Conservation (phyloP, 2,888 invertebrate genomes). For the Prosapia bicincta region DNA sequence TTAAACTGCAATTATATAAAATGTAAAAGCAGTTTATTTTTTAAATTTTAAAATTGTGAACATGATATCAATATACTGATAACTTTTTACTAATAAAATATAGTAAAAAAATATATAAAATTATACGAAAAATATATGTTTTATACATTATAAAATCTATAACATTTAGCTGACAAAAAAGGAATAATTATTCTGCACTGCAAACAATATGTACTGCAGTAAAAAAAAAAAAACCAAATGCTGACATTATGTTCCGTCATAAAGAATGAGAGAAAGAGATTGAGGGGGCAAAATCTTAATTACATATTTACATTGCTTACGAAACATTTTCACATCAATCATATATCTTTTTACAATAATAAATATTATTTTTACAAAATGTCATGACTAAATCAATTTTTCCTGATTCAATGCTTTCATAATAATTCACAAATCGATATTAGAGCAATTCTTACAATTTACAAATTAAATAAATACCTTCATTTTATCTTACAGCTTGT, state of each 20-base stretch:
- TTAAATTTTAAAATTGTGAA: too few relatives aligned
- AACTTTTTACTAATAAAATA: too few relatives aligned
- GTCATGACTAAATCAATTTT: not conserved
- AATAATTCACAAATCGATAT: not conserved
- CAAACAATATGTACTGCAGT: not conserved
- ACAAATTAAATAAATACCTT: too few relatives aligned
- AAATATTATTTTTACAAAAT: conserved; percentile 2
- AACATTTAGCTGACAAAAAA: not conserved
- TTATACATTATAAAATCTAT: not conserved
- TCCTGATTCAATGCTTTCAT: not conserved
- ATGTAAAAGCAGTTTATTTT: too few relatives aligned
- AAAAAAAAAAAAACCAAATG: not conserved
- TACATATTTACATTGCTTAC: not conserved
- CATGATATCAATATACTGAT: too few relatives aligned
- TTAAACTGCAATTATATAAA: too few relatives aligned
- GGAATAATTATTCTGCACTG: too few relatives aligned
- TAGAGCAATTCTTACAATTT: not conserved
- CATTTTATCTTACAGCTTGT: not conserved
- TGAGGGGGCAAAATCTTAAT: too few relatives aligned
- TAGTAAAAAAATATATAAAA: not conserved
- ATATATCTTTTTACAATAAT: not conserved
- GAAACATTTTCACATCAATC: not conserved
- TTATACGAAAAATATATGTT: not conserved
- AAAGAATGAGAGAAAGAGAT: not conserved
- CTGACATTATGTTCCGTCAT: not conserved